Conservation (phyloP, 2,113 vertebrate species). For the Oncorhynchus kisutch region DNA sequence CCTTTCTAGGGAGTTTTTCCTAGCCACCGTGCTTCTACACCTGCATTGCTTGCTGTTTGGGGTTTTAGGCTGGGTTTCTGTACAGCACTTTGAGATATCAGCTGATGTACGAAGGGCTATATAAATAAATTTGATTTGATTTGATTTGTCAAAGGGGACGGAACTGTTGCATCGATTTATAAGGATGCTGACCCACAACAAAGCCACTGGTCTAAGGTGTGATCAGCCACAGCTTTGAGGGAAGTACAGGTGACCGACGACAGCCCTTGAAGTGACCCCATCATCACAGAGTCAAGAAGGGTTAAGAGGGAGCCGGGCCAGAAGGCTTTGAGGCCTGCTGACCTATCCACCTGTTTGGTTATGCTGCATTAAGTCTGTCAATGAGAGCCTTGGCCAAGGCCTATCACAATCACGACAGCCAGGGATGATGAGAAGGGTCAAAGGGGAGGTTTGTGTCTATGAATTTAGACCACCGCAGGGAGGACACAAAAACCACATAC, state of each 20-base stretch:
- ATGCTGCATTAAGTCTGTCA: background rate
- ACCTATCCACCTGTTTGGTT: slow-evolving; percentile 11
- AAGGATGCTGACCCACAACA: too few species aligned
- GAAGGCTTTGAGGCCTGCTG: background rate
- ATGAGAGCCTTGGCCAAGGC: background rate
- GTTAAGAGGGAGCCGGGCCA: background rate
- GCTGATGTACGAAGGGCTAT: too few species aligned
- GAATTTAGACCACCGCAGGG: background rate
- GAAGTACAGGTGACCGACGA: background rate
- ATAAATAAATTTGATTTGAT: too few species aligned
- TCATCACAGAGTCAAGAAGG: background rate
- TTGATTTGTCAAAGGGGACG: too few species aligned
- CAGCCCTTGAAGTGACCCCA: background rate
- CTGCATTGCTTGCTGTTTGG: too few species aligned
- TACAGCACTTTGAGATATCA: too few species aligned
- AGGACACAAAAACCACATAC: too few species aligned
- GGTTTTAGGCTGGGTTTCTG: too few species aligned
- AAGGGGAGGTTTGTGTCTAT: slow-evolving; percentile 3
- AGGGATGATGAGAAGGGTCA: slow-evolving; percentile 1
- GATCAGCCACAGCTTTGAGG: background rate
- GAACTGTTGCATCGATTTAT: too few species aligned
- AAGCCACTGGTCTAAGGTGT: background rate
- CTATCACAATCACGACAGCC: background rate
- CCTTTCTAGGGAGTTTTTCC: too few species aligned
- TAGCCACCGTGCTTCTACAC: too few species aligned